A percentile compares a stretch with the other conserved stretches of the same genome.
phyloP scores from a whole-genome alignment of 2,797 vertebrate species.

The Yasuhikotakia modesta region DNA sequence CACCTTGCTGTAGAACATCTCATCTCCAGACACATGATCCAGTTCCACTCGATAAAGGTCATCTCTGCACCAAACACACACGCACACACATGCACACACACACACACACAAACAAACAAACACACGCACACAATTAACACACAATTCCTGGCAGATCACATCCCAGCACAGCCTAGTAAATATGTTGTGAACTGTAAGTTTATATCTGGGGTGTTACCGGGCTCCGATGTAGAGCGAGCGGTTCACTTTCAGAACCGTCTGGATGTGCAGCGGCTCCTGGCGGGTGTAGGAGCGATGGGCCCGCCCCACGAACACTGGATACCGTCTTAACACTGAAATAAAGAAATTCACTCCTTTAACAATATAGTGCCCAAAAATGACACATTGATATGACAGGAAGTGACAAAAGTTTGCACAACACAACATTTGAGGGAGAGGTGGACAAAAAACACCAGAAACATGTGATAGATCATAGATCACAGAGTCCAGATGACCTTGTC shows the following conservation, averaged over 20 bases:
- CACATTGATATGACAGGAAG: neutral
- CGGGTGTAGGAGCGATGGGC: conserved; percentile 78
- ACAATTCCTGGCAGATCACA: no score
- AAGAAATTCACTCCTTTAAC: neutral
- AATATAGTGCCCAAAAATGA: no score
- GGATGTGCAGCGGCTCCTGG: conserved; percentile 84
- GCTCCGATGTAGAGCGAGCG: conserved; percentile 93
- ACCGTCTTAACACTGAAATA: conserved; percentile 83
- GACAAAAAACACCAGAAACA: conserved; percentile 52
- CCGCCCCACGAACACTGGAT: conserved; percentile 89
- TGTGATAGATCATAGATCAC: conserved; percentile 36
- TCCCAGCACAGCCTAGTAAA: no score
- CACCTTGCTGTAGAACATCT: conserved; percentile 93
- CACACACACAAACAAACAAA: neutral
- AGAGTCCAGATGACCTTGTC: neutral
- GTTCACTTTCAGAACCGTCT: conserved; percentile 92
- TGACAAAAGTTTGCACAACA: no score
- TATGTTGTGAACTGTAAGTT: no score
- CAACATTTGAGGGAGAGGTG: conserved; percentile 6
- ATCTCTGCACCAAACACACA: conserved; percentile 79
- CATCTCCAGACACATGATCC: conserved; percentile 82
- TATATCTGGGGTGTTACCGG: conserved; percentile 87
- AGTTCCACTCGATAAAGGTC: conserved; percentile 91
- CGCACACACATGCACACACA: conserved; percentile 22
- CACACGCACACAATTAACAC: conserved; percentile 8